phyloP scores from a whole-genome alignment of 2,113 vertebrate species.

The Prunella himalayana region DNA sequence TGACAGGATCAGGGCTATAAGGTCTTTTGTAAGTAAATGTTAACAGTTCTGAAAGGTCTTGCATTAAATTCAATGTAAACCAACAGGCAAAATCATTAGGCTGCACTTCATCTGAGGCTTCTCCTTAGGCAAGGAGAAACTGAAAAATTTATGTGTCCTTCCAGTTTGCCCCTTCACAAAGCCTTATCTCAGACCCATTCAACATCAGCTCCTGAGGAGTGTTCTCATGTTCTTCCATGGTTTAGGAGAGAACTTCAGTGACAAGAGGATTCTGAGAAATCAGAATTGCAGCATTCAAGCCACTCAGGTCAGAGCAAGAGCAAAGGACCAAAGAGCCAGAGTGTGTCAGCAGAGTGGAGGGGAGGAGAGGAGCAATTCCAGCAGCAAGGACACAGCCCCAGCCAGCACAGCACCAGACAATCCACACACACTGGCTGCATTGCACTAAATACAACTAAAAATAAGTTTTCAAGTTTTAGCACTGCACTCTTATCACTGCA shows the following conservation, averaged over 20 bases:
- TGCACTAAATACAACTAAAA: background rate
- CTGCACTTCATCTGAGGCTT: background rate
- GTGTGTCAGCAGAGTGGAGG: background rate
- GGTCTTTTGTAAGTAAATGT: background rate
- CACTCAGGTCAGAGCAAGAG: background rate
- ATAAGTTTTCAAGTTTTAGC: accelerated
- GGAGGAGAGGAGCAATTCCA: background rate
- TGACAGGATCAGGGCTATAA: background rate
- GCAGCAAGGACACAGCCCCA: background rate
- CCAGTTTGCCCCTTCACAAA: background rate
- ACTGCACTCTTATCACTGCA: background rate
- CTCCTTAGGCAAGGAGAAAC: background rate
- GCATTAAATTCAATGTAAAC: background rate
- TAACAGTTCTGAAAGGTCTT: background rate
- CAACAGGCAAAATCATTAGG: background rate
- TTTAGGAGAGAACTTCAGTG: background rate
- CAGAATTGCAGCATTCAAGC: background rate
- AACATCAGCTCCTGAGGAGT: background rate
- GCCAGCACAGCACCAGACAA: background rate
- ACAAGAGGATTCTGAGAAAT: background rate
- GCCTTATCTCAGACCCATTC: background rate
- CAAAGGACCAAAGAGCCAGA: background rate
- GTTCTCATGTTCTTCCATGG: background rate
- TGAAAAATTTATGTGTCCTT: background rate
- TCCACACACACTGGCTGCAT: background rate